Evolutionary conservation across 1,140 invertebrate species (phyloP).

Genomic region (Dendrolimus kikuchii): DNA sequence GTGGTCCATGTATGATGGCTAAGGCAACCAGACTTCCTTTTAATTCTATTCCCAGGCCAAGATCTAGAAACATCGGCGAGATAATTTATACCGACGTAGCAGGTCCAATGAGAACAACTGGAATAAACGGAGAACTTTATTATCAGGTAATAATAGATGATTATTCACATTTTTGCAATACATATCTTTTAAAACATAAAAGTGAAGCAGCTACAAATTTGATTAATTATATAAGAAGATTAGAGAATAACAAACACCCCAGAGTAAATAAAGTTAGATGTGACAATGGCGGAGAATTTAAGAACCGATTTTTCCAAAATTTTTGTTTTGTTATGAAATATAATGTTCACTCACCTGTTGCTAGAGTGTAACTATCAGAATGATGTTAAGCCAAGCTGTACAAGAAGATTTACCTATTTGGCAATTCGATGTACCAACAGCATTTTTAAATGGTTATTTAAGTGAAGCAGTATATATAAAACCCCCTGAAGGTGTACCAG

Average conservation of each 20-base stretch:
- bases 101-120: conserved; percentile 11
- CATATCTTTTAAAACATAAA: conserved; percentile 8
- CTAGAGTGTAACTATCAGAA: no score
- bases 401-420: no score
- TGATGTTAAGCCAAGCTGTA: no score
- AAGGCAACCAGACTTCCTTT: conserved; percentile 19
- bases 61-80: conserved; percentile 14
- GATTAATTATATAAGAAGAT: conserved; percentile 1
- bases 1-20: conserved; percentile 8
- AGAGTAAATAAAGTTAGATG: conserved; percentile 3
- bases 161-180: conserved; percentile 11
- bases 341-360: no score
- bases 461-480: no score
- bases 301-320: no score
- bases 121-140: conserved; percentile 12
- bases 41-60: conserved; percentile 4
- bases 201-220: conserved; percentile 3
- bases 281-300: conserved; percentile 4
- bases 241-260: conserved; percentile 2
- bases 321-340: no score
- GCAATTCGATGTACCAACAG: no score
- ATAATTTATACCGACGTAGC: conserved; percentile 16
- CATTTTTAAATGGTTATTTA: no score
- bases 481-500: no score
- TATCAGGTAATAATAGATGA: conserved; percentile 20